phyloP scores from a whole-genome alignment of 2,797 vertebrate genomes.

The Pipistrellus pipistrellus region DNA sequence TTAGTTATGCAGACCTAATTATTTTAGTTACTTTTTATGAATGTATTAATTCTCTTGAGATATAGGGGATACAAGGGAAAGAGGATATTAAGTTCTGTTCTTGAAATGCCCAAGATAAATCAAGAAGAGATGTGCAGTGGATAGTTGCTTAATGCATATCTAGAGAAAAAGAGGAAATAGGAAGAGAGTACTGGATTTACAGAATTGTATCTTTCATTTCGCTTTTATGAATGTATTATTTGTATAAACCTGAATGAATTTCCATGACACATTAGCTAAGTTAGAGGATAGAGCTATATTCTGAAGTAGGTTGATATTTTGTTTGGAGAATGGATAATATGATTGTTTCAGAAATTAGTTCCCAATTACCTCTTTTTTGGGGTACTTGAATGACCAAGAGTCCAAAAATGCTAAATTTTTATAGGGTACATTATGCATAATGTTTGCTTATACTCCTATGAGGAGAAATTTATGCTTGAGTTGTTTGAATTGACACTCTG shows the following conservation, averaged over 20 bases:
- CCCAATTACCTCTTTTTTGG: neutral
- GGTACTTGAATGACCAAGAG: neutral
- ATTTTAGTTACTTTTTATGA: neutral
- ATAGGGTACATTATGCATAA: neutral
- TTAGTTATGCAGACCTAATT: neutral
- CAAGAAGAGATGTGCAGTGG: neutral
- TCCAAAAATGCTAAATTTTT: slow-evolving; percentile 8
- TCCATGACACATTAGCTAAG: neutral
- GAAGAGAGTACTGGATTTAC: neutral
- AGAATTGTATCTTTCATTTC: neutral
- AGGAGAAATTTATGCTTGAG: slow-evolving; percentile 8
- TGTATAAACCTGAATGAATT: slow-evolving; percentile 31
- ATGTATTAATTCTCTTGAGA: neutral
- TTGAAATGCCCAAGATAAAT: neutral
- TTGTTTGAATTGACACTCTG: neutral
- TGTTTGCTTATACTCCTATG: neutral
- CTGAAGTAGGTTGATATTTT: slow-evolving; percentile 54
- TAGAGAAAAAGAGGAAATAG: neutral
- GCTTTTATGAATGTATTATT: slow-evolving; percentile 16
- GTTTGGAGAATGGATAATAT: neutral
- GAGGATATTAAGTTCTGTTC: neutral
- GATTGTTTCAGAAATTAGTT: slow-evolving; percentile 21
- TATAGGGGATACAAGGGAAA: neutral
- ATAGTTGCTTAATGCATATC: neutral
- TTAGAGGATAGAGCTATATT: slow-evolving; percentile 15